Base-by-base conservation (phyloP, 2,888 invertebrate species). In the Agrochola circellaris region DNA sequence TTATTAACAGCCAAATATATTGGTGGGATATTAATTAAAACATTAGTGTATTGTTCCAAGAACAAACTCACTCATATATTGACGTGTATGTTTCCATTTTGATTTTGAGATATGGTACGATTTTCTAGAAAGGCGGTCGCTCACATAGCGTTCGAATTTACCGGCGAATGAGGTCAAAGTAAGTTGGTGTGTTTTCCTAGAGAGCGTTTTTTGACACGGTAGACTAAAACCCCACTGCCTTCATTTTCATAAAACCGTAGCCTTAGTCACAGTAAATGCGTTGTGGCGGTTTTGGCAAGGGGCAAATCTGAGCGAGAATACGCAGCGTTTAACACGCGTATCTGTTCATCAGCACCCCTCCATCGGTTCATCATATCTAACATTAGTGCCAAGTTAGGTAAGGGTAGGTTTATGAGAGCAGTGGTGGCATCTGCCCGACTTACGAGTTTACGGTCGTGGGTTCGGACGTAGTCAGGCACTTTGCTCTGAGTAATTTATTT, bases 1-100 rank as follows among this genome's bases (percentile, higher is more conserved):
- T 88, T 85, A 85, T 85, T 87, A 89, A 86, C 66, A 60, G 30
- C 15, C 34, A 13, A 56, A 73, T 69, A 69, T 70, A 66, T 66
- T 42, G 54, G 30, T 15, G 34, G 30, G 30, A 30, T 26, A 58
- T 51, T 79, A 30, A 79, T 78, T 79, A 6, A 77, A 51, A 68
- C n/a, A 6, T 23, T 8, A 48, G 42, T 6, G 20, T 34, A 38
- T 34, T 45, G 42, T 17, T n/a, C 30, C n/a, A 20, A 13, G 17
- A 51, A 26, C 3, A 23, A 67, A 54, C 20, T 34, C 20, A 30
- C 30, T 3, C n/a, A 48, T 48, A 30, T 48, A 26, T 60, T 1
- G 8, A 8, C 30, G 30, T 30, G 4, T 30, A 1, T 8, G 17
- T 30, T 7, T 5, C 58, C 15, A 58, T 26, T 58, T 30, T 15